phyloP scores from a whole-genome alignment of 2,113 vertebrate species.

The Globicephala melas region DNA sequence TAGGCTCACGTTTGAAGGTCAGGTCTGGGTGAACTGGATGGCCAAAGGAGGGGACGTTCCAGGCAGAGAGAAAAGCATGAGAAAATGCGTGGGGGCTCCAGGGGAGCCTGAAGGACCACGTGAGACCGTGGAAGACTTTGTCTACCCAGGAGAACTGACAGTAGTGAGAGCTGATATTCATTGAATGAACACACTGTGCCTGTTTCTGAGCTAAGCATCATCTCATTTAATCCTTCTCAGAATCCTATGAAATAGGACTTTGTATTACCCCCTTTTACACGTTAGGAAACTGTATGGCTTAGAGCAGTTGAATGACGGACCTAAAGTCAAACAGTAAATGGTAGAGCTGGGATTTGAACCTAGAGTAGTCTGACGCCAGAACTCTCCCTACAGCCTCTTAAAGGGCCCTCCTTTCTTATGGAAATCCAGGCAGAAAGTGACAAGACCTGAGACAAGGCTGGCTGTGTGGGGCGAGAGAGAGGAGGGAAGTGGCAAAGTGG shows the following conservation, averaged over 20 bases:
- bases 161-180: not conserved
- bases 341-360: not conserved
- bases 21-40: not conserved
- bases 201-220: not conserved
- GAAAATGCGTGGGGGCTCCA: not conserved
- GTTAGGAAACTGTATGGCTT: not conserved
- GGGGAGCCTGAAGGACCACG: rapidly evolving
- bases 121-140: not conserved
- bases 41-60: not conserved
- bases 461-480: not conserved
- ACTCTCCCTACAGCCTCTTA: not conserved
- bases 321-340: not conserved
- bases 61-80: not conserved
- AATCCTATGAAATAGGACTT: not conserved
- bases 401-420: not conserved
- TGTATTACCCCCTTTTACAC: not conserved
- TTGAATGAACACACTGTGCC: not conserved
- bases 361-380: not conserved
- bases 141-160: not conserved
- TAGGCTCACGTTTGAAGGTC: not conserved
- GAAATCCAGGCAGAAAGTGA: not conserved
- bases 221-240: not conserved
- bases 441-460: not conserved
- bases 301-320: not conserved
- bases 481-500: not conserved